Evolutionary conservation across 2,113 vertebrate genomes (phyloP).

Genomic region (Brachyhypopomus gauderio): DNA sequence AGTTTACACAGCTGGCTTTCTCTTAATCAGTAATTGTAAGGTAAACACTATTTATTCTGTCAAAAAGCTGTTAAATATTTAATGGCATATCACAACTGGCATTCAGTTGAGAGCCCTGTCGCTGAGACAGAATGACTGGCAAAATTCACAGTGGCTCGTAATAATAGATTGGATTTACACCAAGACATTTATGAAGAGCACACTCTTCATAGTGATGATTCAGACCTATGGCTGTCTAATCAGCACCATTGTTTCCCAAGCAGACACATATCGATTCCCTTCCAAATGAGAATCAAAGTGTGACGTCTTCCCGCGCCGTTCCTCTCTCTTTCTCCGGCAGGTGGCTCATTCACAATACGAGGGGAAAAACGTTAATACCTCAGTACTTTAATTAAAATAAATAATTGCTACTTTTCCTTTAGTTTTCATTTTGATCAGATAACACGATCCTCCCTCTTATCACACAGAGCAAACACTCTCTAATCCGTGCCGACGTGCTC

Average conservation of each 20-base stretch:
- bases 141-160: background rate
- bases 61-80: conserved; percentile 48
- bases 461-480: background rate
- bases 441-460: background rate
- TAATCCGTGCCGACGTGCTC: background rate
- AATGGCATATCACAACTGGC: conserved; percentile 33
- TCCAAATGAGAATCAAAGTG: conserved; percentile 9
- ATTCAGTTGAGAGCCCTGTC: conserved; percentile 12
- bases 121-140: background rate
- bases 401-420: background rate
- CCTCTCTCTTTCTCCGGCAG: background rate
- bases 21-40: conserved; percentile 18
- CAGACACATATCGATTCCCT: conserved; percentile 22
- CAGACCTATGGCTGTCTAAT: conserved; percentile 35
- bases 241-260: conserved; percentile 45
- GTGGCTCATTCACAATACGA: background rate
- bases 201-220: conserved; percentile 23
- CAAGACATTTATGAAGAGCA: background rate
- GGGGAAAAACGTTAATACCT: background rate
- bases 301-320: background rate
- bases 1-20: background rate
- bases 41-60: conserved; percentile 39
- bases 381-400: background rate
- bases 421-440: background rate
- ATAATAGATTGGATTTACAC: conserved; percentile 4